Percentiles rank a stretch among this genome's conserved stretches.
These are phyloP conservation scores for Mobula birostris DNA, from an alignment of 2,113 vertebrate species.

Conservation along the genomic window DNA sequence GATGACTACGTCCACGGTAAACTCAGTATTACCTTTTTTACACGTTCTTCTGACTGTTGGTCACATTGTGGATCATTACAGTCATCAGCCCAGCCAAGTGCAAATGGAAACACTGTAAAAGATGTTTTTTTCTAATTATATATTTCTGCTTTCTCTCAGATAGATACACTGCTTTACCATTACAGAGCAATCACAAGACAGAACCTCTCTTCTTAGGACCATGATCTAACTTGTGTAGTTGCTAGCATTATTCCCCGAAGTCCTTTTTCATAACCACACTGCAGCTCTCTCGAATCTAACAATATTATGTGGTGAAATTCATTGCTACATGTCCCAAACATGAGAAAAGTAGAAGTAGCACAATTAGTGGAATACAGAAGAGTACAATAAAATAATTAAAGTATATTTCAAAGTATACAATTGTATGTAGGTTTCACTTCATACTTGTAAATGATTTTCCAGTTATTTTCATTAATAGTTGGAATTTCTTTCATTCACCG, in stretches of 20 bases:
- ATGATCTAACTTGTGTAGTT: not conserved
- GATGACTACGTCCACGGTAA: not conserved
- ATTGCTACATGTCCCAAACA: too few relatives aligned
- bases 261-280: too few relatives aligned
- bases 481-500: too few relatives aligned
- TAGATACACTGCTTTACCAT: not conserved
- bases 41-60: slow-evolving; percentile 32
- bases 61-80: slow-evolving; percentile 30
- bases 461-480: too few relatives aligned
- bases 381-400: too few relatives aligned
- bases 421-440: too few relatives aligned
- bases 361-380: too few relatives aligned
- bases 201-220: not conserved
- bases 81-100: slow-evolving; percentile 34
- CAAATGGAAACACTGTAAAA: slow-evolving; percentile 37
- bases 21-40: slow-evolving; percentile 26
- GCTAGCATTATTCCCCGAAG: not conserved
- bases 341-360: too few relatives aligned
- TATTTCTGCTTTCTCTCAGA: not conserved
- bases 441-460: too few relatives aligned
- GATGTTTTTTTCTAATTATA: not conserved
- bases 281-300: too few relatives aligned
- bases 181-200: not conserved
- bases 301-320: too few relatives aligned
- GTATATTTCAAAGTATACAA: too few relatives aligned